phyloP scores from a whole-genome alignment of 2,797 vertebrate species.

The Hipposideros larvatus region DNA sequence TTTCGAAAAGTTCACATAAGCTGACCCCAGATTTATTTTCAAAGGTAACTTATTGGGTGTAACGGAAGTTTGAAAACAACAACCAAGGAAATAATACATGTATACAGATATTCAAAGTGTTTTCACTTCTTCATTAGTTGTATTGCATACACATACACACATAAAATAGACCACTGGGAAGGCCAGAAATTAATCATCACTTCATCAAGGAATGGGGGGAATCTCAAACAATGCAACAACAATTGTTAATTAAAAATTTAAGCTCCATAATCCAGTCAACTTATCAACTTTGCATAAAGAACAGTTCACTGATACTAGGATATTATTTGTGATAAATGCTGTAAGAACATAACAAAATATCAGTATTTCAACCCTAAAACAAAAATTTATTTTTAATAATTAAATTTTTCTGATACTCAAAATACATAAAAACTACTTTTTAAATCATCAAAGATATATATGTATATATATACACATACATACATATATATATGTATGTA shows the following conservation, averaged over 20 bases:
- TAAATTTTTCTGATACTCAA: not conserved
- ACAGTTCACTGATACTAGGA: not conserved
- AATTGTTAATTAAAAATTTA: not conserved
- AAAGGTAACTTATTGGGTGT: not conserved
- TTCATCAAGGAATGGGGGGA: not conserved
- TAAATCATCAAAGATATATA: not conserved
- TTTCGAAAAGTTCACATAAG: not conserved
- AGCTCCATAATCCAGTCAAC: not conserved
- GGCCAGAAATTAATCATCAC: not conserved
- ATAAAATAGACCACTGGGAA: not conserved
- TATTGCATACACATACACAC: not conserved
- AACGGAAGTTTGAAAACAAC: not conserved
- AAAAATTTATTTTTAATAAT: not conserved
- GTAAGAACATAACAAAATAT: not conserved
- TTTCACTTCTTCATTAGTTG: not conserved
- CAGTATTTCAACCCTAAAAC: not conserved
- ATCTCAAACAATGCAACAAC: not conserved
- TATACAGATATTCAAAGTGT: not conserved
- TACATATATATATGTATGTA: too few species aligned
- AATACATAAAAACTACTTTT: not conserved
- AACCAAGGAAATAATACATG: not conserved
- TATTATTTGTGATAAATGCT: not conserved
- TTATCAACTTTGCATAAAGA: not conserved
- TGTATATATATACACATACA: too few species aligned
- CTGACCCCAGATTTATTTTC: not conserved